Percentiles rank a stretch among this genome's conserved stretches.
phyloP scores from a whole-genome alignment of 2,888 invertebrate species.

The Apoderus coryli region DNA sequence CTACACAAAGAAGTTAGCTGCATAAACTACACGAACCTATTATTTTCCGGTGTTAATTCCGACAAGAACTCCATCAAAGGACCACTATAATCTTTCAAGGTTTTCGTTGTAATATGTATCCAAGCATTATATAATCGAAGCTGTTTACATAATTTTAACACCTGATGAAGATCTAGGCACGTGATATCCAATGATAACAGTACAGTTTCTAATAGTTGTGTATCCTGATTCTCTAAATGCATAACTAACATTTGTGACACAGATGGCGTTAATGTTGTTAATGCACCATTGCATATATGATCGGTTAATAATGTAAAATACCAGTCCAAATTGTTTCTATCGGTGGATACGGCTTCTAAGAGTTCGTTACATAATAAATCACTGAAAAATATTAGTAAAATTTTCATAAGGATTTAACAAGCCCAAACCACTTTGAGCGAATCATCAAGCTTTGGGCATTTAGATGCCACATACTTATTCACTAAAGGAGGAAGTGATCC shows the following conservation, averaged over 20 bases:
- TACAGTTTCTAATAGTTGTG: slow-evolving; percentile 49
- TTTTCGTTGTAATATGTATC: slow-evolving; percentile 63
- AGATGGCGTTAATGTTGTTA: slow-evolving; percentile 47
- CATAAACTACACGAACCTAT: slow-evolving; percentile 41
- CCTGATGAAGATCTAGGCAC: slow-evolving; percentile 63
- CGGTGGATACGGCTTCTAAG: slow-evolving; percentile 42
- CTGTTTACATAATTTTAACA: slow-evolving; percentile 36
- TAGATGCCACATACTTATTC: too few relatives aligned
- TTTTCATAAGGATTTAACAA: too few relatives aligned
- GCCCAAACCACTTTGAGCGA: too few relatives aligned
- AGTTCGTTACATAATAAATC: slow-evolving; percentile 47
- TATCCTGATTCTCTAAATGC: slow-evolving; percentile 46
- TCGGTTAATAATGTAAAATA: slow-evolving; percentile 58
- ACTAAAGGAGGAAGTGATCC: slow-evolving; percentile 24
- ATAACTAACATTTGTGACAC: slow-evolving; percentile 59
- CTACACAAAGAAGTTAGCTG: too few relatives aligned
- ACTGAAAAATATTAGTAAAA: slow-evolving; percentile 25
- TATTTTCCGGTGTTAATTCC: slow-evolving; percentile 34
- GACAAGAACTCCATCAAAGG: slow-evolving; percentile 55
- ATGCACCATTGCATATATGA: slow-evolving; percentile 48
- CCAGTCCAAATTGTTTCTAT: slow-evolving; percentile 32
- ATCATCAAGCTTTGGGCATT: too few relatives aligned
- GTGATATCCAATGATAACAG: slow-evolving; percentile 58
- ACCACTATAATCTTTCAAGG: slow-evolving; percentile 56
- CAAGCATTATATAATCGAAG: slow-evolving; percentile 53